A percentile compares a stretch with the other conserved stretches of the same genome.
Conservation (phyloP, 64 coral and sea anemone genomes). For the Dendronephthya gigantea region DNA sequence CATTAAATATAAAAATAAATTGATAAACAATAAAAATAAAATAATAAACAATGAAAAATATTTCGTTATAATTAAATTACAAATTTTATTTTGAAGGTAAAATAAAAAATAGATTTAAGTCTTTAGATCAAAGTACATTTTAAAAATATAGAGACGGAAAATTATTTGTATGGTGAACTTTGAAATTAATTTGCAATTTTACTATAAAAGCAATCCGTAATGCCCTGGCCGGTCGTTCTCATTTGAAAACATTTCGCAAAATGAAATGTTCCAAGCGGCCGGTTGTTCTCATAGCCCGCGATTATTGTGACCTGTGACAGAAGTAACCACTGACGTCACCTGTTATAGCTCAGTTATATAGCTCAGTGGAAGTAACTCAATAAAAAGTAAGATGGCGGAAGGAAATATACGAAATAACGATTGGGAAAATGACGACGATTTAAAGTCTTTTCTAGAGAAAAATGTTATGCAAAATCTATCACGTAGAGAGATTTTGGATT, state of each 20-base stretch:
- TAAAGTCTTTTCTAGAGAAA: neutral
- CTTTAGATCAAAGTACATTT: neutral
- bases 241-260: neutral
- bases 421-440: neutral
- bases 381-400: neutral
- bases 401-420: neutral
- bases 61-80: neutral
- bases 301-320: neutral
- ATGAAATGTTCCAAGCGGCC: neutral
- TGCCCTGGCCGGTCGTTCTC: neutral
- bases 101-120: neutral
- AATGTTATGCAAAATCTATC: neutral
- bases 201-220: neutral
- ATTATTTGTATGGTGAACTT: no score
- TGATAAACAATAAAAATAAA: neutral
- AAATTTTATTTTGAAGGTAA: neutral
- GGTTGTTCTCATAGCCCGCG: neutral
- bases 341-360: no score
- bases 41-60: neutral
- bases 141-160: neutral
- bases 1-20: no score
- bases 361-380: no score
- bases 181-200: neutral
- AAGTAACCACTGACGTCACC: no score
- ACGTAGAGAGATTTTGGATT: neutral